These are phyloP conservation scores for Stenopsyche tienmushanensis DNA, from an alignment of 1,140 invertebrate genomes.

Conservation along the genomic window DNA sequence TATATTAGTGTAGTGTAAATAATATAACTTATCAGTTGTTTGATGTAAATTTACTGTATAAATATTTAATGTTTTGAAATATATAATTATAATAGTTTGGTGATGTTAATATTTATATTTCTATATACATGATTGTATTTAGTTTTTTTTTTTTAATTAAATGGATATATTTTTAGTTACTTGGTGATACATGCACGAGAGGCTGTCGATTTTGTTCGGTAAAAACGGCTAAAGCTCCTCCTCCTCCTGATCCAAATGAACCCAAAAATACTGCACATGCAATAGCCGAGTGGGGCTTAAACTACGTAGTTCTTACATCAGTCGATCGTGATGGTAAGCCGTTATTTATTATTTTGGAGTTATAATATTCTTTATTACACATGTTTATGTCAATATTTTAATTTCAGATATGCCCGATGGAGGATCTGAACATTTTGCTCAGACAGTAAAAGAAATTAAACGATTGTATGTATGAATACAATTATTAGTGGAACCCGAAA, in stretches of 20 bases:
- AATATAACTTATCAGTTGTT: background rate
- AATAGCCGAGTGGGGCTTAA: conserved; percentile 91
- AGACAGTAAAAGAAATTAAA: conserved; percentile 83
- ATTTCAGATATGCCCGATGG: conserved; percentile 83
- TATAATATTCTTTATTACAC: background rate
- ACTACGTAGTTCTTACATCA: conserved; percentile 97
- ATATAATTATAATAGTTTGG: background rate
- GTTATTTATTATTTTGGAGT: conserved; percentile 24
- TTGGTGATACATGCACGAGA: conserved; percentile 90
- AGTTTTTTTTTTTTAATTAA: conserved; percentile 29
- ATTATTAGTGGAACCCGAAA: no score
- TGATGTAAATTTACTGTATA: background rate
- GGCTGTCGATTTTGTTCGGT: conserved; percentile 98
- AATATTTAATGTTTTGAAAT: background rate
- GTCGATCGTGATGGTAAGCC: conserved; percentile 91
- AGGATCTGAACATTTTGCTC: conserved; percentile 87
- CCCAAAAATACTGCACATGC: conserved; percentile 92
- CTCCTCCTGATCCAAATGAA: conserved; percentile 87
- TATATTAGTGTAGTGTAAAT: background rate
- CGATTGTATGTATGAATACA: conserved; percentile 54
- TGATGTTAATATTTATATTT: background rate
- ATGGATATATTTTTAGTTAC: conserved; percentile 74
- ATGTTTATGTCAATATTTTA: background rate
- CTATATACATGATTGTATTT: background rate
- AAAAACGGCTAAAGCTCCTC: conserved; percentile 91